These are phyloP conservation scores for Heliconius hermathena DNA, from an alignment of 1,140 invertebrate species.

Conservation along the genomic window DNA sequence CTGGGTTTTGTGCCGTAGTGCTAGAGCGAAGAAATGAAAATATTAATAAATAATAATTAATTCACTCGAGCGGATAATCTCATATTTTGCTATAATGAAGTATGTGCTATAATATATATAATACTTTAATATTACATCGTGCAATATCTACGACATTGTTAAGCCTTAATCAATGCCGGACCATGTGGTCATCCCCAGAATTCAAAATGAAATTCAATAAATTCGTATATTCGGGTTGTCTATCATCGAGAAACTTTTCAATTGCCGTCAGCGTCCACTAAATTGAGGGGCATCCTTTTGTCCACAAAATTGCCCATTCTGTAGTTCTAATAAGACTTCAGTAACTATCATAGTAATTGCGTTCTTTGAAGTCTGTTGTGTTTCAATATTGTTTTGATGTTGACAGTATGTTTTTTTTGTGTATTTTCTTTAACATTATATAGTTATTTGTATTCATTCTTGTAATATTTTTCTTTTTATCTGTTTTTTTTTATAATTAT, in stretches of 20 bases:
- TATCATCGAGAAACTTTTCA: slow-evolving; percentile 73
- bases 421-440: not conserved
- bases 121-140: slow-evolving; percentile 3
- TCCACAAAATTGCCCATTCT: slow-evolving; percentile 76
- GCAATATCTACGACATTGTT: slow-evolving; percentile 53
- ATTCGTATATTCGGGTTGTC: slow-evolving; percentile 60
- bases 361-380: slow-evolving; percentile 70
- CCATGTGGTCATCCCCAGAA: slow-evolving; percentile 68
- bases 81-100: not conserved
- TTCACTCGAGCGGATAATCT: no score
- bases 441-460: not conserved
- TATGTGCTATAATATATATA: no score
- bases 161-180: slow-evolving; percentile 61
- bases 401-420: slow-evolving; percentile 2
- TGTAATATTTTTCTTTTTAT: not conserved
- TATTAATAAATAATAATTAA: no score
- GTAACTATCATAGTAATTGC: slow-evolving; percentile 75
- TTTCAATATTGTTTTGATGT: slow-evolving; percentile 45
- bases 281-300: slow-evolving; percentile 68
- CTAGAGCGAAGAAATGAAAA: no score
- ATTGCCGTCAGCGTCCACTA: slow-evolving; percentile 60
- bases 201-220: slow-evolving; percentile 73
- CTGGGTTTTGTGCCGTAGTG: no score
- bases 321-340: slow-evolving; percentile 70
- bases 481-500: not conserved